A percentile compares a stretch with the other conserved stretches of the same genome.
Conservation (phyloP, 2,113 vertebrate genomes). For the Euleptes europaea region DNA sequence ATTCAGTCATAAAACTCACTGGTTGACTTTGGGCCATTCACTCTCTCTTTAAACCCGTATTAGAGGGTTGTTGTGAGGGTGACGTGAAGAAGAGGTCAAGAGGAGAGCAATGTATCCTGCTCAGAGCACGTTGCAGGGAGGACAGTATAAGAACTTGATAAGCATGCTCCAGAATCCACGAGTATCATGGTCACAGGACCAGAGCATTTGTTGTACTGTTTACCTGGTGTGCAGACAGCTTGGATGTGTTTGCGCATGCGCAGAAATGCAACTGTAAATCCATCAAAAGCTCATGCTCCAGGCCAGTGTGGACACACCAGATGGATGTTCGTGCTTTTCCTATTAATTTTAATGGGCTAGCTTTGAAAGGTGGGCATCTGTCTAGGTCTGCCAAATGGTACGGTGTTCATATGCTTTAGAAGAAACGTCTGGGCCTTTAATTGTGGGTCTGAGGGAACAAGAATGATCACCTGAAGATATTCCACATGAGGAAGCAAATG, state of each 20-base stretch:
- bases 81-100: too few species aligned
- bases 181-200: too few species aligned
- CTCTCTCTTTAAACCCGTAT: too few species aligned
- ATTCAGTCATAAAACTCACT: too few species aligned
- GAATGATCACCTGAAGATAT: neutral
- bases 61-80: too few species aligned
- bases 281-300: slow-evolving; percentile 39
- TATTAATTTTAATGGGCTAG: slow-evolving; percentile 64
- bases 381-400: slow-evolving; percentile 49
- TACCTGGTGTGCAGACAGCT: too few species aligned
- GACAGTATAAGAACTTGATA: slow-evolving; percentile 4
- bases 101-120: too few species aligned
- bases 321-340: slow-evolving; percentile 58
- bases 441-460: neutral
- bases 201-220: too few species aligned
- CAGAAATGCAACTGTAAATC: slow-evolving; percentile 40
- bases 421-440: slow-evolving; percentile 25
- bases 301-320: slow-evolving; percentile 56
- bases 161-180: slow-evolving; percentile 1
- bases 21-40: too few species aligned
- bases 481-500: neutral
- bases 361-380: slow-evolving; percentile 42
- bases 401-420: neutral
- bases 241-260: too few species aligned
- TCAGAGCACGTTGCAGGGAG: too few species aligned